Evolutionary conservation across 2,113 vertebrate species (phyloP), one percentile per base, ranked within the genome.

Genomic region (Euleptes europaea): DNA sequence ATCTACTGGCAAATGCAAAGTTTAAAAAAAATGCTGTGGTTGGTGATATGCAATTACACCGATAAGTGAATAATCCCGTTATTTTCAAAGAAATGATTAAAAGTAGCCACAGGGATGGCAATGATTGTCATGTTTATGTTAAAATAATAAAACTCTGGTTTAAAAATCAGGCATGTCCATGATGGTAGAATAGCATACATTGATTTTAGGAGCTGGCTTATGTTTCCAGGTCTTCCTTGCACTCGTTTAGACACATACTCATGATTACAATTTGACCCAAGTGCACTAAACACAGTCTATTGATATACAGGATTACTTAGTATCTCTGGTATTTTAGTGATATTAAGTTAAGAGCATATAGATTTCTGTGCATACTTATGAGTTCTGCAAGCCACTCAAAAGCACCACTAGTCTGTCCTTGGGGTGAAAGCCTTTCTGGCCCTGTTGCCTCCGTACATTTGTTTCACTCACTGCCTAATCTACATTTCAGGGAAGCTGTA

Each of bases 401-500:
- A 88, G 82, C 87, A n/a, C 87, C 54, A 4, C 51, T 92, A 75
- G 79, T 89, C 26, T 63, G 89, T 91, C 80, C 80, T 94, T 83
- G 94, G 90, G 87, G 72, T 77, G 92, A 90, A 90, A 78, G 80
- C 93, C 91, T 92, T 85, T 91, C 86, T 88, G 88, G 93, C 81
- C 92, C 94, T 93, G 92, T 93, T 96, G 88, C 95, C 93, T 95
- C 83, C 54, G 77, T 92, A 93, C 96, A 69, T 96, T 91, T 95
- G 95, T 97, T 94, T 97, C 96, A 96, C 96, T 97, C 95, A 97
- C 95, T 96, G 95, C 97, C 96, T 97, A 90, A 97, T 97, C 96
- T 96, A 96, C 96, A 92, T 97, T 98, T 95, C 97, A 99, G 98
- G 98, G 98, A 97, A 99, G 98, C 98, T 99, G 98, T 95, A 99